Conservation (phyloP, 1,140 invertebrate species). For the Aporrectodea caliginosa region DNA sequence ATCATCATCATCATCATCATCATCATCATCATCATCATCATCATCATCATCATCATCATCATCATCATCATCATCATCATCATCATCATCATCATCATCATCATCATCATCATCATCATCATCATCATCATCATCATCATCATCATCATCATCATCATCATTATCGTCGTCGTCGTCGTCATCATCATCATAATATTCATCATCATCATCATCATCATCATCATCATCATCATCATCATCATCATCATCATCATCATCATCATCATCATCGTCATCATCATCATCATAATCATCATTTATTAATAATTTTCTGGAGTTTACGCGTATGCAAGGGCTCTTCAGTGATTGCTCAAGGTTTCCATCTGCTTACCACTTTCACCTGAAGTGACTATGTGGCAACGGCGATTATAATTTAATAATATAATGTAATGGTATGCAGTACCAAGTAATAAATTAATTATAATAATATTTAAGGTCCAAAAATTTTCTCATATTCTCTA, state of each 20-base stretch:
- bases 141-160: slow-evolving; percentile 31
- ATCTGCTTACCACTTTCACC: too few species aligned
- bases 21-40: slow-evolving; percentile 22
- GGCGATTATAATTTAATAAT: too few species aligned
- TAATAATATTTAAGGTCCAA: too few species aligned
- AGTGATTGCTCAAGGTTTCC: too few species aligned
- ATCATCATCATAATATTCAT: too few species aligned
- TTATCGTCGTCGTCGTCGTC: slow-evolving; percentile 4
- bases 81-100: slow-evolving; percentile 32
- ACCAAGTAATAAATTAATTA: too few species aligned
- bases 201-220: slow-evolving; percentile 30
- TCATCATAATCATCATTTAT: slow-evolving; percentile 3
- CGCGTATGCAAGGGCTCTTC: neutral
- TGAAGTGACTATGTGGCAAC: too few species aligned
- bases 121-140: slow-evolving; percentile 31
- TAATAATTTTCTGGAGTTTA: too few species aligned
- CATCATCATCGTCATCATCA: slow-evolving; percentile 24
- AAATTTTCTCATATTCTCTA: too few species aligned
- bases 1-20: slow-evolving; percentile 33
- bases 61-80: slow-evolving; percentile 30
- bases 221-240: slow-evolving; percentile 30
- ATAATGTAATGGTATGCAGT: too few species aligned
- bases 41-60: slow-evolving; percentile 27
- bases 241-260: slow-evolving; percentile 29
- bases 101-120: slow-evolving; percentile 32